Base-by-base conservation (phyloP, 1,140 invertebrate genomes). In the Pomphorhynchus laevis region DNA sequence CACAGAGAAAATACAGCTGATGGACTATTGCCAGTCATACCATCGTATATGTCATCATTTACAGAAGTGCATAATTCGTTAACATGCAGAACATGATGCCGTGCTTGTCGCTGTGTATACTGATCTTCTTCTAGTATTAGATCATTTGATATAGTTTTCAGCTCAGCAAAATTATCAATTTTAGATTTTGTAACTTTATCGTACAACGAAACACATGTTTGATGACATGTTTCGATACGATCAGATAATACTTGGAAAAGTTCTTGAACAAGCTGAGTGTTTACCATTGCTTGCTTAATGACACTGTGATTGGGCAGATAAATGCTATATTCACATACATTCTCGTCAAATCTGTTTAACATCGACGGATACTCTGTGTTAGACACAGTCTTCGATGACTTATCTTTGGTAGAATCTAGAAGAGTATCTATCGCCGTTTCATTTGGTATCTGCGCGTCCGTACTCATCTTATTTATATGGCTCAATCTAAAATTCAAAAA, bases 161-260 rank as follows among this genome's bases (percentile, higher is more conserved):
- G 55, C 58, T 95, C 86, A 8, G 79, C 74, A 63, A 91, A 95
- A 56, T 91, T 86, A 53, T 95, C 86, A 31, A 95, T n/a, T n/a
- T n/a, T n/a, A n/a, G n/a, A n/a, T n/a, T n/a, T n/a, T n/a, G n/a
- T n/a, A n/a, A n/a, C n/a, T n/a, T n/a, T n/a, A n/a, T n/a, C n/a
- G n/a, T n/a, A n/a, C n/a, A 95, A 62, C 1, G 80, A 84, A 54
- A 95, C 95, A 53, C 84, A 95, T 2, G 86, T 95, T 20, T 82
- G 63, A 50, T 86, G 82, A 51, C 84, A 93, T 0, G 80, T 89
- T 51, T 93, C 82, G 56, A 93, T 82, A 23, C 80, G 63, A 53
- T 95, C 84, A 75, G 91, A 86, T 6, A 95, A 59, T 36, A 91
- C 62, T 57, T 91, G 82, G 55, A 91, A 80, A 37, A 95, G 86